A percentile compares a stretch with the other conserved stretches of the same genome.
phyloP scores from a whole-genome alignment of 2,113 vertebrate genomes.

The Mus pahari region DNA sequence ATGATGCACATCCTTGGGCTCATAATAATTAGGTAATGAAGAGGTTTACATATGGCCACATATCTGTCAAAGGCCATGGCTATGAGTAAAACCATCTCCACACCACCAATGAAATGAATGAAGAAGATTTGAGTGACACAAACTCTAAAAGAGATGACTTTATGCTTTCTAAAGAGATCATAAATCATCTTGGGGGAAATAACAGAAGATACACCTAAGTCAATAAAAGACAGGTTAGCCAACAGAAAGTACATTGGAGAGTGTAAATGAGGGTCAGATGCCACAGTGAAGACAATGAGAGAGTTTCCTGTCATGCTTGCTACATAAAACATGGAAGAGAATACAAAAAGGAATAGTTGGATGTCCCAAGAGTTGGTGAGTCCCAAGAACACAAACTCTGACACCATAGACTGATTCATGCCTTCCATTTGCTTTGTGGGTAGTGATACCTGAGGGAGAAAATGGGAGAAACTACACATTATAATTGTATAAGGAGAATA shows the following conservation, averaged over 20 bases:
- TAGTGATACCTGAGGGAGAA: background rate
- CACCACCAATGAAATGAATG: background rate
- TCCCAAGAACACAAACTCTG: constrained; percentile 17
- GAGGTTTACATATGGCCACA: constrained; percentile 51
- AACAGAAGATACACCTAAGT: background rate
- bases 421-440: background rate
- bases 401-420: background rate
- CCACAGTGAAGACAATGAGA: background rate
- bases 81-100: background rate
- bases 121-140: constrained; percentile 4
- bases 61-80: constrained; percentile 58
- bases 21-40: constrained; percentile 1
- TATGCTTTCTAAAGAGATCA: background rate
- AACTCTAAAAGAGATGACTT: background rate
- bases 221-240: background rate
- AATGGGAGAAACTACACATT: background rate
- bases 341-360: background rate
- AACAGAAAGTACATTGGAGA: background rate
- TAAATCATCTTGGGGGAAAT: constrained; percentile 2
- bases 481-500: background rate
- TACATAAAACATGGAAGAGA: background rate
- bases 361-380: background rate
- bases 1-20: background rate
- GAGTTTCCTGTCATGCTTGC: constrained; percentile 13
- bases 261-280: background rate